Percentiles rank a stretch among this genome's conserved stretches.
These are phyloP conservation scores for Athetis lepigone DNA, from an alignment of 2,888 invertebrate species.

Conservation along the genomic window DNA sequence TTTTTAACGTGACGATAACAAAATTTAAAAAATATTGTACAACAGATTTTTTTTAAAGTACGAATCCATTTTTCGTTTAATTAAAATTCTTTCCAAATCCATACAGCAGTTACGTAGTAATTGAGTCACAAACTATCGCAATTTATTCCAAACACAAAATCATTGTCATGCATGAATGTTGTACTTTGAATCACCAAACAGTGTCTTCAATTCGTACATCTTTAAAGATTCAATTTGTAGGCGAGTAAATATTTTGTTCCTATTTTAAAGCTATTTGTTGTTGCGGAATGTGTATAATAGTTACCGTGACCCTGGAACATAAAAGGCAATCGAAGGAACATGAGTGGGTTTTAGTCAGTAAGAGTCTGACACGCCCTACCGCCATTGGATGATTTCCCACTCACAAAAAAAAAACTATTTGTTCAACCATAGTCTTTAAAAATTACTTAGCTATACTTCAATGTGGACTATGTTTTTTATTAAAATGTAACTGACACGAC, in stretches of 20 bases:
- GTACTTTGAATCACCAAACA: constrained; percentile 10
- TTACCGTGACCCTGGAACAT: too few relatives aligned
- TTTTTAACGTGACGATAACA: too few relatives aligned
- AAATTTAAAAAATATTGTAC: background rate
- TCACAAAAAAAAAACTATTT: background rate
- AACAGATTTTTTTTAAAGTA: background rate
- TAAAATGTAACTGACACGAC: too few relatives aligned
- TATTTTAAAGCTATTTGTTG: background rate
- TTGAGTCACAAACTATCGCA: constrained; percentile 6
- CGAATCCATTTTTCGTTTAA: background rate
- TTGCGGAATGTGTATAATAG: too few relatives aligned
- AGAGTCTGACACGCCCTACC: too few relatives aligned
- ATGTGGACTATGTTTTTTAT: too few relatives aligned
- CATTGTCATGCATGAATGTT: constrained; percentile 32
- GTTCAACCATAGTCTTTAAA: too few relatives aligned
- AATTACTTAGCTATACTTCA: too few relatives aligned
- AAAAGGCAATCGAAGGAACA: too few relatives aligned
- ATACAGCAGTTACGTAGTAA: background rate
- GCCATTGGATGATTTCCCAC: too few relatives aligned
- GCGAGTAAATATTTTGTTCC: background rate
- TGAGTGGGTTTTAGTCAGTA: too few relatives aligned
- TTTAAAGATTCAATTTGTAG: constrained; percentile 5
- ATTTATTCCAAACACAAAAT: constrained; percentile 32
- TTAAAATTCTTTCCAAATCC: constrained; percentile 4
- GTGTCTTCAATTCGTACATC: background rate